These are phyloP conservation scores for Melospiza georgiana DNA, from an alignment of 2,113 vertebrate genomes.

Conservation along the genomic window DNA sequence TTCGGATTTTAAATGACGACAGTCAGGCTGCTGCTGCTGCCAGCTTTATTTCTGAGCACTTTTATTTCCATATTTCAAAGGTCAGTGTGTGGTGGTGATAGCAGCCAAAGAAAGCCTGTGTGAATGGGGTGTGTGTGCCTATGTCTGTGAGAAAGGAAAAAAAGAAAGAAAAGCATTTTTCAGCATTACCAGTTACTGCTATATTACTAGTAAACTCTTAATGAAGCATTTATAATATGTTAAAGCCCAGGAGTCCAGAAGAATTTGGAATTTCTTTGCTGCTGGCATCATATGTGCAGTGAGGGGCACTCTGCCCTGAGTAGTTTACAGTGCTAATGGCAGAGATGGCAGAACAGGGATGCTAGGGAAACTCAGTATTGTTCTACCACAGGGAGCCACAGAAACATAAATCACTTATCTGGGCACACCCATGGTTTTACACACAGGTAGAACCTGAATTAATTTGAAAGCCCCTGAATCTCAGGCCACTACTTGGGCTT, in stretches of 20 bases:
- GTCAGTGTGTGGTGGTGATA: slow-evolving; percentile 66
- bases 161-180: slow-evolving; percentile 5
- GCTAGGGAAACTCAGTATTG: background rate
- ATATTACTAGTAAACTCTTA: background rate
- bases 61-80: slow-evolving; percentile 82
- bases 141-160: background rate
- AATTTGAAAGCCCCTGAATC: background rate
- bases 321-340: background rate
- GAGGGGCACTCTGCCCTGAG: background rate
- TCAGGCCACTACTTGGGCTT: background rate
- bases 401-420: background rate
- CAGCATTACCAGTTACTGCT: background rate
- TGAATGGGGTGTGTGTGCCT: background rate
- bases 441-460: background rate
- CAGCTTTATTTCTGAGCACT: slow-evolving; percentile 78
- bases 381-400: background rate
- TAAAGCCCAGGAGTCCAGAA: background rate
- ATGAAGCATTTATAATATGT: background rate
- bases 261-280: background rate
- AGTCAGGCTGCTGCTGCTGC: slow-evolving; percentile 70
- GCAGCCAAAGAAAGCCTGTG: slow-evolving; percentile 65
- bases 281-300: background rate
- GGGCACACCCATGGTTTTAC: background rate
- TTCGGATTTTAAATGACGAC: slow-evolving; percentile 71
- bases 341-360: background rate